Conservation (phyloP, 2,797 vertebrate genomes). For the Graptemys geographica region DNA sequence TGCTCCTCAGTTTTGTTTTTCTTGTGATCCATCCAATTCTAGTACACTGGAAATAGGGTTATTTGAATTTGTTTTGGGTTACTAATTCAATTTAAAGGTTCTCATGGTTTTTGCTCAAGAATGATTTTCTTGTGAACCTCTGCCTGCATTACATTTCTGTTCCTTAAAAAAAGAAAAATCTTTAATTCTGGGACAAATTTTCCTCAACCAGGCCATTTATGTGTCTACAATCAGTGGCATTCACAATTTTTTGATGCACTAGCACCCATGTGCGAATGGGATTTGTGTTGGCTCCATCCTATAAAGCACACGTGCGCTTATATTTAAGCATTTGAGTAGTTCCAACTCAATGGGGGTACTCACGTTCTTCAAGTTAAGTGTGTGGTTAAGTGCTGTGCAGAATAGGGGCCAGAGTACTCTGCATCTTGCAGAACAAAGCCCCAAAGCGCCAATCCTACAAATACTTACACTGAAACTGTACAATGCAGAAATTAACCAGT, state of each 20-base stretch:
- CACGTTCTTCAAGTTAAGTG: not conserved
- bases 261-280: not conserved
- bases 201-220: not conserved
- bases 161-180: not conserved
- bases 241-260: not conserved
- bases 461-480: not conserved
- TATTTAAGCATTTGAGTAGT: not conserved
- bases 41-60: not conserved
- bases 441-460: not conserved
- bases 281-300: not conserved
- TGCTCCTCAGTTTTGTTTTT: not conserved
- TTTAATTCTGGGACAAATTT: not conserved
- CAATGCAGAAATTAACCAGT: not conserved
- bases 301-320: not conserved
- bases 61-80: not conserved
- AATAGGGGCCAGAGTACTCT: not conserved
- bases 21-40: not conserved
- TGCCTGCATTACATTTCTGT: not conserved
- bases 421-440: not conserved
- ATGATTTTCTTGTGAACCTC: slow-evolving; percentile 11
- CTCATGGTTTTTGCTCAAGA: not conserved
- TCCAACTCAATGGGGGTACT: not conserved
- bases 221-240: not conserved
- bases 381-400: not conserved
- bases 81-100: not conserved